Conservation (phyloP, 2,797 vertebrate genomes). For the Hyperoplus lanceolatus region DNA sequence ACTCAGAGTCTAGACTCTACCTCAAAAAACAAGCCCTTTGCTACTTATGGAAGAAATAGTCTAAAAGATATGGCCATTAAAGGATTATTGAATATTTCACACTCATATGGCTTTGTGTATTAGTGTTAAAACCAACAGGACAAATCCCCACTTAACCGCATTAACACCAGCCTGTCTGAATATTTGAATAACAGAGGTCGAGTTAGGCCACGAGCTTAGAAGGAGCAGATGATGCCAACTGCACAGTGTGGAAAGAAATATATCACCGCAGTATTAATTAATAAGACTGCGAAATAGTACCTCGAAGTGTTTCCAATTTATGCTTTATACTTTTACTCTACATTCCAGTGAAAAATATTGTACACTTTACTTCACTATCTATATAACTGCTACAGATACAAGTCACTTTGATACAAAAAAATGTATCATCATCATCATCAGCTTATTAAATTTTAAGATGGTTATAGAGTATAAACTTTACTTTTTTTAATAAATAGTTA, state of each 20-base stretch:
- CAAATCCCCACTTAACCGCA: constrained; percentile 40
- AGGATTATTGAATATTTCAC: constrained; percentile 33
- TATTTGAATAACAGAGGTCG: constrained; percentile 10
- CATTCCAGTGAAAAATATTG: too few species aligned
- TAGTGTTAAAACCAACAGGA: constrained; percentile 27
- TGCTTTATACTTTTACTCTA: too few species aligned
- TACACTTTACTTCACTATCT: too few species aligned
- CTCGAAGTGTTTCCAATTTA: too few species aligned
- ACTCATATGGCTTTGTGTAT: not conserved
- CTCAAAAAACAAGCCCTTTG: not conserved
- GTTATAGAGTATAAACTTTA: too few species aligned
- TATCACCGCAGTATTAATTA: too few species aligned
- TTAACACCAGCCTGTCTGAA: constrained; percentile 36
- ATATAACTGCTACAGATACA: too few species aligned
- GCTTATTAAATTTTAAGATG: too few species aligned
- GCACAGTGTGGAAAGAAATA: not conserved
- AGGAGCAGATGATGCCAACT: constrained; percentile 47
- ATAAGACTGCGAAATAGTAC: too few species aligned
- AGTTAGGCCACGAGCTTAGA: constrained; percentile 18
- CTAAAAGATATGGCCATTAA: constrained; percentile 5
- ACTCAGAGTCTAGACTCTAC: constrained; percentile 15
- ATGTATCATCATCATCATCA: too few species aligned
- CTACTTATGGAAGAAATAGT: constrained; percentile 1
- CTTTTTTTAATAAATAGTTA: too few species aligned
- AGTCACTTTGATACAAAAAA: too few species aligned